Percentiles rank a stretch among this genome's conserved stretches.
phyloP scores from a whole-genome alignment of 2,888 invertebrate genomes.

The Gryllus longicercus region DNA sequence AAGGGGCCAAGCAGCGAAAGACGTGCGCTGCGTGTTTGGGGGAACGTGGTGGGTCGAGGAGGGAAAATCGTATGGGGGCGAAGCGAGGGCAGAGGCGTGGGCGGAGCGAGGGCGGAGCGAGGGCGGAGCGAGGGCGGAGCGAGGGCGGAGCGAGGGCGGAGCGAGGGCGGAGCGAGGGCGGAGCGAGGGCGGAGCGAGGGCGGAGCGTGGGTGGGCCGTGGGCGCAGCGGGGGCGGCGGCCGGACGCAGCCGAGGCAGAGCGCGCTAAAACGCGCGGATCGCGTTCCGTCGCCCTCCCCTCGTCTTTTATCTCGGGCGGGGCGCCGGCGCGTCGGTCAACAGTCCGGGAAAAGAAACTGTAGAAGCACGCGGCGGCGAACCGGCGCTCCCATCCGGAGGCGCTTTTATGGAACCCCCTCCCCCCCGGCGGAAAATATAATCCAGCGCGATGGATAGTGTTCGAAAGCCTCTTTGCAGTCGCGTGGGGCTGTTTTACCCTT shows the following conservation, averaged over 20 bases:
- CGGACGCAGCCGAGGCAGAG: background rate
- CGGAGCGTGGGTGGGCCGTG: no score
- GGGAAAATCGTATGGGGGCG: no score
- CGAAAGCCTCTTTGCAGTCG: no score
- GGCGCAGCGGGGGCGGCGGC: background rate
- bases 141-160: no score
- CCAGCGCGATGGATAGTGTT: background rate
- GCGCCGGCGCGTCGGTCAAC: background rate
- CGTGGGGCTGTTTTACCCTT: no score
- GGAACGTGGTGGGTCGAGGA: no score
- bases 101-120: background rate
- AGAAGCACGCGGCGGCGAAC: background rate
- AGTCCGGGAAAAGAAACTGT: background rate
- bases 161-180: background rate
- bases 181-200: background rate
- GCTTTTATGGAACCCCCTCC: background rate
- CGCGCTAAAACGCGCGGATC: background rate
- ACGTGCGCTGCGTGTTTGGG: no score
- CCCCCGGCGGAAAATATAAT: background rate
- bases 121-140: no score
- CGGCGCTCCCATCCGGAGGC: background rate
- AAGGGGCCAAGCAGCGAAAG: no score
- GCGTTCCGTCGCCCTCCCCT: background rate
- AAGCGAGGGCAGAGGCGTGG: background rate
- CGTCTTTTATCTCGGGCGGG: background rate